phyloP scores from a whole-genome alignment of 2,113 vertebrate species.

The Pica pica region DNA sequence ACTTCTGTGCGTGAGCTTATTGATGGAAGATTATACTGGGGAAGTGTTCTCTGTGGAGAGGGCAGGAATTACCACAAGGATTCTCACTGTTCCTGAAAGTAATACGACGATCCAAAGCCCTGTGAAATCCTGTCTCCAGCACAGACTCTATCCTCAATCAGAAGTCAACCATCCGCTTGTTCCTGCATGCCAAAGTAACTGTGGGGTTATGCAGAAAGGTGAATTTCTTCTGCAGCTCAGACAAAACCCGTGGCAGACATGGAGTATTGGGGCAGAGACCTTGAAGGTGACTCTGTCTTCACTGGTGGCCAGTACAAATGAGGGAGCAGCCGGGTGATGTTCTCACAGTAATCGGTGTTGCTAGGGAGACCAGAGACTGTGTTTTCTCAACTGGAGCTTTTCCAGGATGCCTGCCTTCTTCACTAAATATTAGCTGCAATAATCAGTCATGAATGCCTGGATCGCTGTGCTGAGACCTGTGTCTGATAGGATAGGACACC shows the following conservation, averaged over 20 bases:
- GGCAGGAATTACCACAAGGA: not conserved
- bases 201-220: not conserved
- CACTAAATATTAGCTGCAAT: constrained; percentile 43
- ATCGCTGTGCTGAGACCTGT: constrained; percentile 25
- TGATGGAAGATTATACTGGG: not conserved
- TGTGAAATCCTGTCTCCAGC: not conserved
- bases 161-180: not conserved
- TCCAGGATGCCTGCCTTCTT: constrained; percentile 21
- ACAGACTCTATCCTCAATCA: not conserved
- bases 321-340: constrained; percentile 24
- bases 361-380: constrained; percentile 37
- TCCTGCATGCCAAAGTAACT: rapidly evolving
- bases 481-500: constrained; percentile 59
- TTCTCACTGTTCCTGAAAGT: not conserved
- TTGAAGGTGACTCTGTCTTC: constrained; percentile 27
- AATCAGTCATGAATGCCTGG: constrained; percentile 36
- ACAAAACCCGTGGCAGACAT: not conserved
- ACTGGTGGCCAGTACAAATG: constrained; percentile 19
- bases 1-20: not conserved
- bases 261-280: not conserved
- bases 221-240: not conserved
- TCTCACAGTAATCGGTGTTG: constrained; percentile 20
- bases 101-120: not conserved
- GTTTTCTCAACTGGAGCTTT: constrained; percentile 46
- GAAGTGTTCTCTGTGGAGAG: not conserved